These are phyloP conservation scores for Garrulus glandarius DNA, from an alignment of 2,797 vertebrate genomes.

Conservation along the genomic window DNA sequence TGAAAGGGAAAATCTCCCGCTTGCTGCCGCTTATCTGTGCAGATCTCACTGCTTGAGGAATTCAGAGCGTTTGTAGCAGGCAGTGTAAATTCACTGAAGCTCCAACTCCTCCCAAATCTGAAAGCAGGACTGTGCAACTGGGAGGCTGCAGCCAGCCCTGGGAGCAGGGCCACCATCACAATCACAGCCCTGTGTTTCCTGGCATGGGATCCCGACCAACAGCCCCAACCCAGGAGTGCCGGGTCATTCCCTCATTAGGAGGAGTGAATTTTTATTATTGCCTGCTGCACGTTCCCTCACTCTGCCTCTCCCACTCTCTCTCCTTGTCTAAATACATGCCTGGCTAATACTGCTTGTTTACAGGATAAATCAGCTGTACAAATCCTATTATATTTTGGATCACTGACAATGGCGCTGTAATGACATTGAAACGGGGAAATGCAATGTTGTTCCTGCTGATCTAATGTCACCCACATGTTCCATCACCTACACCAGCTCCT, in stretches of 20 bases:
- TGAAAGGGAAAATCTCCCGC: neutral
- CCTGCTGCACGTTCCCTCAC: neutral
- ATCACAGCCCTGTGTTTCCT: conserved; percentile 36
- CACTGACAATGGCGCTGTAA: conserved; percentile 8
- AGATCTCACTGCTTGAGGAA: neutral
- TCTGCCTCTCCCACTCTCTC: conserved; percentile 19
- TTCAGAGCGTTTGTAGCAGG: neutral
- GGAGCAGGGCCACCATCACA: neutral
- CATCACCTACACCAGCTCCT: neutral
- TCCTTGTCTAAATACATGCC: neutral
- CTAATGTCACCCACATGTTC: conserved; percentile 36
- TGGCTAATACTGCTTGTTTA: conserved; percentile 55
- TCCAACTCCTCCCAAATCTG: neutral
- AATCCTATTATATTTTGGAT: conserved; percentile 73
- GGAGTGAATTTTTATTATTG: conserved; percentile 64
- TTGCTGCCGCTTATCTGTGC: neutral
- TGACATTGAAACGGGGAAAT: conserved; percentile 28
- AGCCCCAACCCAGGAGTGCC: neutral
- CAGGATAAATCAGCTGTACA: conserved; percentile 68
- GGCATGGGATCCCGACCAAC: neutral
- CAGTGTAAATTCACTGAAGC: neutral
- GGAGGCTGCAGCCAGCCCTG: neutral
- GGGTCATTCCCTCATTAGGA: conserved; percentile 69
- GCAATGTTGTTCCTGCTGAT: neutral
- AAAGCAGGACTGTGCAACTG: neutral